These are phyloP conservation scores for Seira ritae DNA, from an alignment of 2,888 invertebrate genomes.

Conservation along the genomic window DNA sequence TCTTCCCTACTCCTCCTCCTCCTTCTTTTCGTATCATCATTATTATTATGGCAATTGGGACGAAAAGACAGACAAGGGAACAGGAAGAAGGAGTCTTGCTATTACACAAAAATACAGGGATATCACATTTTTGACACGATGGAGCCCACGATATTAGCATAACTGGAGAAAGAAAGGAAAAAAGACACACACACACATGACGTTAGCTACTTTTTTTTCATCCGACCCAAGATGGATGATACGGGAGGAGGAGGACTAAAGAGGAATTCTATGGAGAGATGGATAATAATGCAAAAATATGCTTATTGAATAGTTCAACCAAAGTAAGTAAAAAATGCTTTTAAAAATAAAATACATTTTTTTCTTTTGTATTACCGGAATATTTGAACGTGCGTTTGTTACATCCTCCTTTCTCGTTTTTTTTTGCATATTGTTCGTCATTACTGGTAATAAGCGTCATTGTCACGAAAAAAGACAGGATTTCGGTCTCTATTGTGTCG, in stretches of 20 bases:
- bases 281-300: constrained; percentile 16
- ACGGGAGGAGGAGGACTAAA: not conserved
- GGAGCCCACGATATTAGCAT: constrained; percentile 7
- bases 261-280: not conserved
- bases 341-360: no score
- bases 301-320: constrained; percentile 10
- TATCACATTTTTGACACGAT: constrained; percentile 43
- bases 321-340: not conserved
- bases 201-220: not conserved
- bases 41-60: constrained; percentile 50
- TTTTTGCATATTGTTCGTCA: constrained; percentile 27
- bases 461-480: not conserved
- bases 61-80: constrained; percentile 22
- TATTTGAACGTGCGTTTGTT: not conserved
- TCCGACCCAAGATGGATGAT: not conserved
- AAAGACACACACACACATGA: no score
- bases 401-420: not conserved
- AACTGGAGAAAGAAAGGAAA: not conserved
- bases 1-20: constrained; percentile 8
- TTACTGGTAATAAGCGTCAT: constrained; percentile 47
- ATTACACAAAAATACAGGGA: constrained; percentile 32
- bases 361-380: not conserved
- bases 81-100: constrained; percentile 18
- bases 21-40: constrained; percentile 19
- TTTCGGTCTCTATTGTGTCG: not conserved